These are phyloP conservation scores for Liopterus haemorrhoidalis DNA, from an alignment of 2,888 invertebrate genomes.

Conservation along the genomic window DNA sequence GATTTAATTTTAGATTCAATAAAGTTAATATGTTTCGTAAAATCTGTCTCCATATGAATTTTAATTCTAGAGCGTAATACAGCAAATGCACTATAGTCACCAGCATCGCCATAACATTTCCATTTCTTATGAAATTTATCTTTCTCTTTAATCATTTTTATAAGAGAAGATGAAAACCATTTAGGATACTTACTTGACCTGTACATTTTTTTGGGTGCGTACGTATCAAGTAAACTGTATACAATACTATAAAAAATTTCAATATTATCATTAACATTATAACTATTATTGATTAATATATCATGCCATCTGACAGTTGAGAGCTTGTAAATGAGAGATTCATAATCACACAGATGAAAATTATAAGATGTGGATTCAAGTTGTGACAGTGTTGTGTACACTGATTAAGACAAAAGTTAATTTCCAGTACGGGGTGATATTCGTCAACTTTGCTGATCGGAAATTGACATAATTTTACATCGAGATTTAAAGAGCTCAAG, in stretches of 20 bases:
- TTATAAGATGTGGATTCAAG: background rate
- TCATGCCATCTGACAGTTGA: background rate
- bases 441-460: background rate
- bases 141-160: too few relatives aligned
- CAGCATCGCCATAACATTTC: background rate
- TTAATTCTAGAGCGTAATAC: background rate
- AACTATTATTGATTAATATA: background rate
- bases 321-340: background rate
- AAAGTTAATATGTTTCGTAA: background rate
- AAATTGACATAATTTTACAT: background rate
- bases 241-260: constrained; percentile 1
- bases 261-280: background rate
- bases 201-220: background rate
- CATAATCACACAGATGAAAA: background rate
- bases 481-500: background rate
- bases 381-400: background rate
- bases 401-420: background rate
- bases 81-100: background rate
- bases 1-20: background rate
- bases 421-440: background rate
- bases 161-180: too few relatives aligned
- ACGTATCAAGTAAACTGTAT: background rate
- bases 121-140: background rate
- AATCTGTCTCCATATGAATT: constrained; percentile 1
- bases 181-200: background rate